phyloP scores from a whole-genome alignment of 2,113 vertebrate species.

The Myotis brandtii region DNA sequence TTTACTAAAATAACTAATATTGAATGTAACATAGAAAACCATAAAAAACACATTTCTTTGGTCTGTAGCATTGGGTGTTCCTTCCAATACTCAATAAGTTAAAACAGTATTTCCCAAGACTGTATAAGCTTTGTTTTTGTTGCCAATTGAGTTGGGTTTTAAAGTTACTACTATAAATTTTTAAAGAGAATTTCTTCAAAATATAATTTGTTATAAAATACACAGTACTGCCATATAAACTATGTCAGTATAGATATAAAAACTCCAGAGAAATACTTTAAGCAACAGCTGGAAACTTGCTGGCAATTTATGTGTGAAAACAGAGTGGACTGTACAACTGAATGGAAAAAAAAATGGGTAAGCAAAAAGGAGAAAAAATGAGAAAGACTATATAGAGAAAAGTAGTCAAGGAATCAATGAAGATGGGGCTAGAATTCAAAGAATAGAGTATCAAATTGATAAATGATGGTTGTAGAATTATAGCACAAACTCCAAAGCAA shows the following conservation, averaged over 20 bases:
- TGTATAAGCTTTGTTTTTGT: neutral
- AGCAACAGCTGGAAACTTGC: neutral
- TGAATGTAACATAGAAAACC: neutral
- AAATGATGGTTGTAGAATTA: neutral
- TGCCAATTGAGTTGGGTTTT: slow-evolving; percentile 14
- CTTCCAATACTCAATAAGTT: neutral
- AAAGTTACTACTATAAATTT: slow-evolving; percentile 35
- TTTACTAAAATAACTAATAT: neutral
- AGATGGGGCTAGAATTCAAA: neutral
- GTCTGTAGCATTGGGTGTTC: neutral
- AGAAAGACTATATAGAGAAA: neutral
- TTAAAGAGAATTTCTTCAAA: slow-evolving; percentile 52
- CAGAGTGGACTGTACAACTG: neutral
- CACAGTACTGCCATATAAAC: neutral
- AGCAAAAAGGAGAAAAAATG: neutral
- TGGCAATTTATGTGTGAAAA: slow-evolving; percentile 22
- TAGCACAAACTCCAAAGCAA: neutral
- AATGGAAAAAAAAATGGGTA: neutral
- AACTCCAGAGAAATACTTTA: slow-evolving; percentile 18
- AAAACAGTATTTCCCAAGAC: neutral
- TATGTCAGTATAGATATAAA: neutral
- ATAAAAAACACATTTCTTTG: neutral
- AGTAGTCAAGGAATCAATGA: neutral
- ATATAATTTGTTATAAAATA: slow-evolving; percentile 46
- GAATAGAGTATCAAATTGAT: neutral